A percentile compares a stretch with the other conserved stretches of the same genome.
These are phyloP conservation scores for Tethea ocularis DNA, from an alignment of 2,888 invertebrate species.

Conservation along the genomic window DNA sequence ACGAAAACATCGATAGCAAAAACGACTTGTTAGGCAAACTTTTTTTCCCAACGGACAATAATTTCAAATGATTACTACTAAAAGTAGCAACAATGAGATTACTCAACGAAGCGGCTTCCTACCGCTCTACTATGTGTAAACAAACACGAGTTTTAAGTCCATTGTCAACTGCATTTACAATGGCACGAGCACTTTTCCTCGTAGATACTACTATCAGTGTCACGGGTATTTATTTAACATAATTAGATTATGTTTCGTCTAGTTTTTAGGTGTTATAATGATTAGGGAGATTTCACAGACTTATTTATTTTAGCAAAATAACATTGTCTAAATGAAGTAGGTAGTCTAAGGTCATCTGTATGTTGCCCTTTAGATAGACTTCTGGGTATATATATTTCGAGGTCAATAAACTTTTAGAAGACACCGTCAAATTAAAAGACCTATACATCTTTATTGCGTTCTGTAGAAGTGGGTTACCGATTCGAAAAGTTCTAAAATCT, in stretches of 20 bases:
- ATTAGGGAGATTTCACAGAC: neutral
- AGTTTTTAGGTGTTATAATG: neutral
- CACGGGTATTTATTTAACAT: neutral
- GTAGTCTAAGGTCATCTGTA: too few species aligned
- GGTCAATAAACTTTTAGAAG: too few species aligned
- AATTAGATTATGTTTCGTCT: constrained; percentile 1
- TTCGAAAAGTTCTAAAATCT: too few species aligned
- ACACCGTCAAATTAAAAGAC: too few species aligned
- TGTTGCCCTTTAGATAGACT: too few species aligned
- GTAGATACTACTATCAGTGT: neutral
- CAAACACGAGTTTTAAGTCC: constrained; percentile 22
- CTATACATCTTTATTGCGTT: too few species aligned
- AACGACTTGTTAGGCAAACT: neutral
- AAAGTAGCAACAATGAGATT: neutral
- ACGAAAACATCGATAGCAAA: neutral
- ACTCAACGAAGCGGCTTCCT: constrained; percentile 8
- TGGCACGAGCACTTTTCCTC: neutral
- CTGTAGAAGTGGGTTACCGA: too few species aligned
- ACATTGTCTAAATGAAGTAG: too few species aligned
- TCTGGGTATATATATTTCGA: too few species aligned
- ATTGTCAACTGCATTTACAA: constrained; percentile 35
- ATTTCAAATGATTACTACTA: neutral
- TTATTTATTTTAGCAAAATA: too few species aligned
- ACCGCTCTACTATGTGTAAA: constrained; percentile 18
- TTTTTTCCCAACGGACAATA: neutral